These are phyloP conservation scores for Drosophila paramelanica DNA, from an alignment of 2,888 invertebrate genomes.

Conservation along the genomic window DNA sequence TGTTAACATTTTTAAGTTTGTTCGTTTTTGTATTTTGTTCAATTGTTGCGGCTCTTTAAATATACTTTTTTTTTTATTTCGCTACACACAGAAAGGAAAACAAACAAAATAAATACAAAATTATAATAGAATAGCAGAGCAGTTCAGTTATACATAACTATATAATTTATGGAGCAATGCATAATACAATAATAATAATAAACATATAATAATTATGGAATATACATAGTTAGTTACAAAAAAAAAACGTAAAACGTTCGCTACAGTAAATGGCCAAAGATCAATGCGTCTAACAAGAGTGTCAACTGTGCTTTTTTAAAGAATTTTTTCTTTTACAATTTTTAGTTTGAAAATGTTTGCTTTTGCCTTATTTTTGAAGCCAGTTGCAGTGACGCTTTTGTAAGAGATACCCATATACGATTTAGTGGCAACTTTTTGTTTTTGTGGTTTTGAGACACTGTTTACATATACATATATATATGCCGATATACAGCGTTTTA, in stretches of 20 bases:
- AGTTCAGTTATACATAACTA: constrained; percentile 24
- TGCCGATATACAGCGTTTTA: constrained; percentile 18
- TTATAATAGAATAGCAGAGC: constrained; percentile 12
- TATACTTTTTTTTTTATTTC: constrained; percentile 22
- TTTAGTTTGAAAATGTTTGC: neutral
- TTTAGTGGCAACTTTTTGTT: constrained; percentile 18
- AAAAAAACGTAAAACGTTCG: constrained; percentile 31
- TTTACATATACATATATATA: constrained; percentile 10
- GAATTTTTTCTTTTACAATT: neutral
- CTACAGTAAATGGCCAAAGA: constrained; percentile 54
- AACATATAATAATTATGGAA: constrained; percentile 50
- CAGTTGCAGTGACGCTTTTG: constrained; percentile 12
- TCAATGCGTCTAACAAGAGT: constrained; percentile 16
- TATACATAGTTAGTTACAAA: constrained; percentile 44
- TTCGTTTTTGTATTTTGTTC: constrained; percentile 2
- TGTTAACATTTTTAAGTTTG: constrained; percentile 61
- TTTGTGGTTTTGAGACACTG: constrained; percentile 36
- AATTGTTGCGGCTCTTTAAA: constrained; percentile 18
- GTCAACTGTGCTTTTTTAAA: neutral
- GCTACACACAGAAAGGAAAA: constrained; percentile 16
- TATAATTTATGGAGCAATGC: constrained; percentile 45
- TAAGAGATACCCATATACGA: constrained; percentile 10
- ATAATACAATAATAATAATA: constrained; percentile 33
- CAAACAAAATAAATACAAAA: constrained; percentile 38
- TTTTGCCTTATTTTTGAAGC: neutral